Evolutionary conservation across 2,888 invertebrate genomes (phyloP).

Genomic region (Saturnia japonica): DNA sequence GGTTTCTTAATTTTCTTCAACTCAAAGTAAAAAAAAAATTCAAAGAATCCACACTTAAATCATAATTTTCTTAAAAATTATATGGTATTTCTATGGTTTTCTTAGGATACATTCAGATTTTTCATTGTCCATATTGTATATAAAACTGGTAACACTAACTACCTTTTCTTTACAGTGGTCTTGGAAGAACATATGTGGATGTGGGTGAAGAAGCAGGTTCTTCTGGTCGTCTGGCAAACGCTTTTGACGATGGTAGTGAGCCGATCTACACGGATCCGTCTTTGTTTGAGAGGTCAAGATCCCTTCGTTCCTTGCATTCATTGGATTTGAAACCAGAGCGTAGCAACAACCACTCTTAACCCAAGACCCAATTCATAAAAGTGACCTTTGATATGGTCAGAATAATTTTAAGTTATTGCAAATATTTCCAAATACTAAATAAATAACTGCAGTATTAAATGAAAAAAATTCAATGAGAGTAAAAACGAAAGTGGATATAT

Average conservation of each 20-base stretch:
- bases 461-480: background rate
- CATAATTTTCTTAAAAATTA: background rate
- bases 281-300: conserved; percentile 92
- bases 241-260: conserved; percentile 94
- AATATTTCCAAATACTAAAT: background rate
- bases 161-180: conserved; percentile 54
- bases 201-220: conserved; percentile 76
- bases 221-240: conserved; percentile 71
- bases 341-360: conserved; percentile 68
- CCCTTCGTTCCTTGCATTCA: conserved; percentile 85
- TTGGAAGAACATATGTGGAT: conserved; percentile 70
- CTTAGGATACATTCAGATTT: background rate
- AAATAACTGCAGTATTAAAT: background rate
- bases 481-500: conserved; percentile 2
- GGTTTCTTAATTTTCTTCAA: too few relatives aligned
- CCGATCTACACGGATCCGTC: conserved; percentile 97
- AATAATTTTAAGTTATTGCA: background rate
- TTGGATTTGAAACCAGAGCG: conserved; percentile 79
- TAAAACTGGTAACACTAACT: background rate
- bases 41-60: too few relatives aligned
- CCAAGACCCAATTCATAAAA: background rate
- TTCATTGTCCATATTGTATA: background rate
- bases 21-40: too few relatives aligned
- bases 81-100: background rate
- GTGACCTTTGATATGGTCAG: background rate